These are phyloP conservation scores for Axea sp. DNA, from an alignment of 2,888 invertebrate genomes.

Conservation along the genomic window DNA sequence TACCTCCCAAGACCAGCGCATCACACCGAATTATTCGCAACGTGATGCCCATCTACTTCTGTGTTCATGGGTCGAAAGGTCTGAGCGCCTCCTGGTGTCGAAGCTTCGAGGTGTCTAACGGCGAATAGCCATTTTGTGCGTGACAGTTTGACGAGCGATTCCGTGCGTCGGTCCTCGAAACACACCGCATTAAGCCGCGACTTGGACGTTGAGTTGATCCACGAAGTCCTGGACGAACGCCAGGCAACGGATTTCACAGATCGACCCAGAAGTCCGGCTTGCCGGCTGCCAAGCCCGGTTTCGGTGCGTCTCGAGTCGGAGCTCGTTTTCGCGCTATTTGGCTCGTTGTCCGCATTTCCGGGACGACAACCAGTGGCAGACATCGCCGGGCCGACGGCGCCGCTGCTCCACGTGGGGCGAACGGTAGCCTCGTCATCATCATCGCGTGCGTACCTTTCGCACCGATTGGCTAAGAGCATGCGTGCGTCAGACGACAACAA, in stretches of 20 bases:
- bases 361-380: no score
- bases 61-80: slow-evolving; percentile 9
- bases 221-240: neutral
- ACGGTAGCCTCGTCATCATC: neutral
- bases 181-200: neutral
- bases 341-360: no score
- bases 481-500: slow-evolving; percentile 29
- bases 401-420: slow-evolving; percentile 2
- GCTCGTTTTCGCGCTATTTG: no score
- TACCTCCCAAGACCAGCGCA: no score
- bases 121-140: slow-evolving; percentile 64
- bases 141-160: slow-evolving; percentile 58
- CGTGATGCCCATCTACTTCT: no score
- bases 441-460: neutral
- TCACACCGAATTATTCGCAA: no score
- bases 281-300: neutral
- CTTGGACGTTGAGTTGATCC: neutral
- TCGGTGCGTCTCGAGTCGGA: neutral
- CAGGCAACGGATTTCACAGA: no score
- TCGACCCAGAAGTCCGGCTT: no score
- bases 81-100: slow-evolving; percentile 40
- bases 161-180: slow-evolving; percentile 28
- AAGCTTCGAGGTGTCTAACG: slow-evolving; percentile 50
- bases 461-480: neutral
- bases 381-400: slow-evolving; percentile 5